These are phyloP conservation scores for Crypturellus tataupa DNA, from an alignment of 2,797 vertebrate genomes.

Conservation along the genomic window DNA sequence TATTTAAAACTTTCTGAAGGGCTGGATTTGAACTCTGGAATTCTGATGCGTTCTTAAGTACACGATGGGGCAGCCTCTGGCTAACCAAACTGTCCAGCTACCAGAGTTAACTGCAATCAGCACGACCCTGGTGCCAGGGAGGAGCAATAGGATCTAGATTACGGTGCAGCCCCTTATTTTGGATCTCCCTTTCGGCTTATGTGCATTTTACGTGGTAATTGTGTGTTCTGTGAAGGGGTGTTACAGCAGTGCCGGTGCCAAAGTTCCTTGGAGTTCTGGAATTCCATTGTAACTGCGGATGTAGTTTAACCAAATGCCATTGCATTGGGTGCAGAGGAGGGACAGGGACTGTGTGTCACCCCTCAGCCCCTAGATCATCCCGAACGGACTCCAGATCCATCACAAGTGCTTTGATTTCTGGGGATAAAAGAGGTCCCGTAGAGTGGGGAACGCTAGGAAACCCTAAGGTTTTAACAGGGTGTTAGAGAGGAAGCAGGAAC, in stretches of 20 bases:
- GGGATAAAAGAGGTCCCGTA: not conserved
- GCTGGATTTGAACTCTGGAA: not conserved
- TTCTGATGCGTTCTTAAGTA: not conserved
- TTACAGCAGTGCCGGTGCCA: too few species aligned
- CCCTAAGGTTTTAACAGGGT: not conserved
- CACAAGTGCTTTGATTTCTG: not conserved
- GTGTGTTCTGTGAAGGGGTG: not conserved
- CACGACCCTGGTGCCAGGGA: fast-evolving
- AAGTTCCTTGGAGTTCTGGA: not conserved
- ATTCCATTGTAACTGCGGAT: not conserved
- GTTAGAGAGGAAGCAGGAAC: not conserved
- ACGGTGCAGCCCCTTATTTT: fast-evolving
- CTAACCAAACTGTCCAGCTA: not conserved
- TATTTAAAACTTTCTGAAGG: not conserved
- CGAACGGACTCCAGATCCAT: not conserved
- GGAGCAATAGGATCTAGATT: not conserved
- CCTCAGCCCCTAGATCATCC: not conserved
- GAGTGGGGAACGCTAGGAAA: too few species aligned
- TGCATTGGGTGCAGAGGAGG: not conserved
- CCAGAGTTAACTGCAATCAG: not conserved
- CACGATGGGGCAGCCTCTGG: not conserved
- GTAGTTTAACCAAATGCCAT: not conserved
- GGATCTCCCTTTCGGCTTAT: not conserved
- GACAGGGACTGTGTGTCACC: not conserved
- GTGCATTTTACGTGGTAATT: fast-evolving